Conservation (phyloP, 2,797 vertebrate species). For the Allobates femoralis region DNA sequence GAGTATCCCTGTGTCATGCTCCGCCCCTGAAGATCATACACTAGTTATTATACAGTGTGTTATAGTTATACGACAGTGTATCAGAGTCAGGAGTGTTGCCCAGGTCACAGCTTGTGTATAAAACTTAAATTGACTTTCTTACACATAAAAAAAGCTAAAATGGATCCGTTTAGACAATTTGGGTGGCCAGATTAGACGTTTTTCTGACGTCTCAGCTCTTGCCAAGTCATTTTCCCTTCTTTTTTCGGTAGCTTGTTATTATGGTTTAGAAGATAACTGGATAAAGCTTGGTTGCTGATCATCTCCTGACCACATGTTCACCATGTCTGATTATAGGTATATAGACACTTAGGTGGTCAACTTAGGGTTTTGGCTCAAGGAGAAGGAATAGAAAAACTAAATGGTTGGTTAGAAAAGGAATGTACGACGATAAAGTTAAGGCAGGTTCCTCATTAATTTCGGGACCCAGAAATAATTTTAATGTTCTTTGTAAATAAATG, state of each 20-base stretch:
- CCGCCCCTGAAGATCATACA: too few species aligned
- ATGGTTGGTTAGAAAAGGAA: not conserved
- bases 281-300: not conserved
- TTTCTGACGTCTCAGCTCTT: not conserved
- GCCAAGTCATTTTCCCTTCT: not conserved
- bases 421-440: not conserved
- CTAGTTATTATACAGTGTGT: too few species aligned
- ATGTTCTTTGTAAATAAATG: not conserved
- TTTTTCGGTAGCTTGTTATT: constrained; percentile 9
- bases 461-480: not conserved
- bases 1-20: too few species aligned
- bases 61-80: too few species aligned
- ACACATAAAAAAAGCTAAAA: not conserved
- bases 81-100: too few species aligned
- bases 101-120: too few species aligned
- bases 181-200: not conserved
- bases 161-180: not conserved
- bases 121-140: too few species aligned
- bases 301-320: constrained; percentile 10
- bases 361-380: not conserved
- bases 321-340: constrained; percentile 10
- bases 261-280: constrained; percentile 5
- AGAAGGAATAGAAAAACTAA: not conserved
- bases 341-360: not conserved
- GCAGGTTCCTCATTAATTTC: not conserved